Conservation (phyloP, 2,888 invertebrate species). For the Gerris lacustris region DNA sequence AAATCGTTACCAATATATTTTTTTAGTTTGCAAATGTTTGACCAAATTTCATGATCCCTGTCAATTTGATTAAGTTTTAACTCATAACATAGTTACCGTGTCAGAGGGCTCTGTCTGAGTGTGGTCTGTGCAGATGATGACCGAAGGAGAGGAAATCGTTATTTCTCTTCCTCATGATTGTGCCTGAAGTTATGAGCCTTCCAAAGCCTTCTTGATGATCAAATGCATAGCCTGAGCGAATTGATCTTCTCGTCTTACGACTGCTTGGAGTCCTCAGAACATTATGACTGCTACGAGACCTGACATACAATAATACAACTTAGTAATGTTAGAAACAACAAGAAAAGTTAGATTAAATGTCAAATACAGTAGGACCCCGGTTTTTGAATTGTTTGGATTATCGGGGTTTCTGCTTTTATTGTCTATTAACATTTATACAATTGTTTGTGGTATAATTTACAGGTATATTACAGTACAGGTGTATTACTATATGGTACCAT, state of each 20-base stretch:
- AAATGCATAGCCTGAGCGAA: slow-evolving; percentile 95
- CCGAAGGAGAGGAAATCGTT: neutral
- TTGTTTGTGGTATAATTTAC: too few species aligned
- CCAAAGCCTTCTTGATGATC: slow-evolving; percentile 97
- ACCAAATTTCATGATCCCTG: too few species aligned
- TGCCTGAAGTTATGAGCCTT: slow-evolving; percentile 89
- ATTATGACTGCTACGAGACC: slow-evolving; percentile 60
- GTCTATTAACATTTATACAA: too few species aligned
- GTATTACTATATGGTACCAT: too few species aligned
- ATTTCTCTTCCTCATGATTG: slow-evolving; percentile 58
- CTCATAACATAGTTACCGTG: slow-evolving; percentile 15
- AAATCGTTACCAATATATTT: too few species aligned
- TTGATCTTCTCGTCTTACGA: slow-evolving; percentile 74
- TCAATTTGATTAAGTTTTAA: too few species aligned
- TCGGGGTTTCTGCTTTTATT: too few species aligned
- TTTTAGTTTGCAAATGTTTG: too few species aligned
- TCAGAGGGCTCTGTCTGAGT: slow-evolving; percentile 17
- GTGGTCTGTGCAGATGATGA: slow-evolving; percentile 7
- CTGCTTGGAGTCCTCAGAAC: slow-evolving; percentile 76
- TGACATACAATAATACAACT: slow-evolving; percentile 23
- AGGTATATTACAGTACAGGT: too few species aligned
- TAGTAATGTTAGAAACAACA: neutral
- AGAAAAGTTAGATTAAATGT: too few species aligned
- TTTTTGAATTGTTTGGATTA: too few species aligned
- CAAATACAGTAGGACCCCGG: too few species aligned